Evolutionary conservation across 53 echinoderm and acorn worm species (phyloP).

Genomic region (Crossaster papposus): DNA sequence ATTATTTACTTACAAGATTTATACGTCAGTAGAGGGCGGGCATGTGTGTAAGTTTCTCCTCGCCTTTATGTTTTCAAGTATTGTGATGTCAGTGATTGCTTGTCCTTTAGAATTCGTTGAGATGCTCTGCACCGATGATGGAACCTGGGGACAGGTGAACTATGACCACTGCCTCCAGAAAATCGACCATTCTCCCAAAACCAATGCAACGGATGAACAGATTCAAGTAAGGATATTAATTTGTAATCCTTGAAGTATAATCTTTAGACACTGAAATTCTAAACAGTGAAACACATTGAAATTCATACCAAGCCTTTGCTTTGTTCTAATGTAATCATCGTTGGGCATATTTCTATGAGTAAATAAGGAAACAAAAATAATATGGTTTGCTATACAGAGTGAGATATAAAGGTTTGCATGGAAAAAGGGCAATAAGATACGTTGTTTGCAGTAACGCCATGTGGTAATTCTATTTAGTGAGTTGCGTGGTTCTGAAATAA

Average conservation of each 20-base stretch:
- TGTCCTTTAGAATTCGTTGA: conserved; percentile 15
- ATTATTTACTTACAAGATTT: too few relatives aligned
- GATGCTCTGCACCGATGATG: background rate
- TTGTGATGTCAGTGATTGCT: background rate
- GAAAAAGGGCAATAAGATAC: too few relatives aligned
- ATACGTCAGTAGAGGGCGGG: background rate
- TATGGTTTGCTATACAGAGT: too few relatives aligned
- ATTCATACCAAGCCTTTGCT: too few relatives aligned
- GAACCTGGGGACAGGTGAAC: conserved; percentile 15
- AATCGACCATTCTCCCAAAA: background rate
- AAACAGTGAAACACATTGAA: too few relatives aligned
- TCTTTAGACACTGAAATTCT: background rate
- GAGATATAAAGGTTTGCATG: too few relatives aligned
- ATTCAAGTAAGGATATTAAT: background rate
- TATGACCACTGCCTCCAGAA: conserved; percentile 24
- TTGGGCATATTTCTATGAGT: too few relatives aligned
- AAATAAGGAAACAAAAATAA: too few relatives aligned
- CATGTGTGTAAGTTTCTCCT: background rate
- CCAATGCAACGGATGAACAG: background rate
- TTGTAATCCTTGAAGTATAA: background rate
- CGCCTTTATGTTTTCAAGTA: background rate
- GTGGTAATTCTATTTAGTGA: too few relatives aligned
- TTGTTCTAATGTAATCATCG: too few relatives aligned
- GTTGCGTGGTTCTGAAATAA: too few relatives aligned
- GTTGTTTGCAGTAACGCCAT: too few relatives aligned